Percentiles rank a stretch among this genome's conserved stretches.
Conservation (phyloP, 2,888 invertebrate genomes). For the Pseudoips prasinana region DNA sequence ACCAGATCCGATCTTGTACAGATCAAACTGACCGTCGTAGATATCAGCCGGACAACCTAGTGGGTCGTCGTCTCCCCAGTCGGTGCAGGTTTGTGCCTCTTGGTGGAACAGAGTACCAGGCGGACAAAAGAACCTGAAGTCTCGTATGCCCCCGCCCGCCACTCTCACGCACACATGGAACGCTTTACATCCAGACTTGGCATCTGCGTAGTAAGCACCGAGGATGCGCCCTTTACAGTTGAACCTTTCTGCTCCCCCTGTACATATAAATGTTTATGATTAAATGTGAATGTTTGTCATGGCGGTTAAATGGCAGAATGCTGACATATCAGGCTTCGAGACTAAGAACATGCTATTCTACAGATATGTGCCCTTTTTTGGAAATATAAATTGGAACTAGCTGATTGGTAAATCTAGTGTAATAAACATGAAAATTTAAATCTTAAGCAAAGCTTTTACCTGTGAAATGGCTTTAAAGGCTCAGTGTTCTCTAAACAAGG, state of each 20-base stretch:
- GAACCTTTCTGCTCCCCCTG: constrained; percentile 84
- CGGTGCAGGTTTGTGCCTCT: constrained; percentile 95
- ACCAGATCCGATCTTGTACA: constrained; percentile 91
- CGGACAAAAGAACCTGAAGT: constrained; percentile 93
- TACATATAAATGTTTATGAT: background rate
- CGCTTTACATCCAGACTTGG: constrained; percentile 93
- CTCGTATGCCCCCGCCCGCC: constrained; percentile 89
- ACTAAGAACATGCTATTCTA: no score
- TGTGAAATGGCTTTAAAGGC: no score
- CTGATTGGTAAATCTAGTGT: no score
- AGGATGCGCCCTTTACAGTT: constrained; percentile 92
- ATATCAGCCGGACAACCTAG: constrained; percentile 92
- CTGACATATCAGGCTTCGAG: no score
- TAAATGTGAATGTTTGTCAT: no score
- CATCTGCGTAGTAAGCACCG: constrained; percentile 94
- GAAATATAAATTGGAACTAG: no score
- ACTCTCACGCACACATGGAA: constrained; percentile 95
- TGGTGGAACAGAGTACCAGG: constrained; percentile 96
- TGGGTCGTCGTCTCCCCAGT: constrained; percentile 89
- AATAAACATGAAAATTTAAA: no score
- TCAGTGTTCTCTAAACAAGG: no score
- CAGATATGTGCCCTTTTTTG: no score
- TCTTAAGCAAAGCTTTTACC: no score
- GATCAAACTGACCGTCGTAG: constrained; percentile 93
- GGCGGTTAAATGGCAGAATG: no score